Conservation (phyloP, 2,888 invertebrate species). For the Xiphydria camelus region DNA sequence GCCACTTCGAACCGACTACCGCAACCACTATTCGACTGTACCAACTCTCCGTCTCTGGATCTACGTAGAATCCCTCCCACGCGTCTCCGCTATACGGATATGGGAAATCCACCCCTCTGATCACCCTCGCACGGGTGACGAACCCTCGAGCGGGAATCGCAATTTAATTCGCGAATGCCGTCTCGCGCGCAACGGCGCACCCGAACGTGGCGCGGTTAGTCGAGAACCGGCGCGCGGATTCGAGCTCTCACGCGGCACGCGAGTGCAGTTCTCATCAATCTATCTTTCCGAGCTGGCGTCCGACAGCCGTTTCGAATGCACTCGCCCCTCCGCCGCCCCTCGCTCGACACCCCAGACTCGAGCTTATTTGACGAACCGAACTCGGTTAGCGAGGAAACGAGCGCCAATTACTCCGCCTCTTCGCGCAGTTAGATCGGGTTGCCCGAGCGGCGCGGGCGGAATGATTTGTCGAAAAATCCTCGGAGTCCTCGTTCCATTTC, state of each 20-base stretch:
- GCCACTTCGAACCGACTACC: no score
- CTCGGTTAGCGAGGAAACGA: conserved; percentile 23
- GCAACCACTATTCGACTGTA: background rate
- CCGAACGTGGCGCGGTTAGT: conserved; percentile 23
- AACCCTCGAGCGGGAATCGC: conserved; percentile 11
- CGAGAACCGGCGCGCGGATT: conserved; percentile 33
- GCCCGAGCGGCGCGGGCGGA: no score
- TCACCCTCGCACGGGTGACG: no score
- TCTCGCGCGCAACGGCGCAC: conserved; percentile 27
- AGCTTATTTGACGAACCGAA: conserved; percentile 33
- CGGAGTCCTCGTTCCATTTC: no score
- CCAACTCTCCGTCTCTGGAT: background rate
- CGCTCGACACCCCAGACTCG: conserved; percentile 18
- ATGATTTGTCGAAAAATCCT: conserved; percentile 40
- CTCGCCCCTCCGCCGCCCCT: conserved; percentile 34
- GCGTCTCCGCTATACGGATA: no score
- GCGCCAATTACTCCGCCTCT: conserved; percentile 34
- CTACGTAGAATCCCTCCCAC: no score
- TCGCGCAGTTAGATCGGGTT: no score
- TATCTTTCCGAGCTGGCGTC: conserved; percentile 46
- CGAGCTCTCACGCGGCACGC: conserved; percentile 47
- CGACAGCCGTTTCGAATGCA: conserved; percentile 53
- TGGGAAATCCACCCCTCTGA: no score
- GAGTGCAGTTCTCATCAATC: conserved; percentile 50
- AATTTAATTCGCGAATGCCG: conserved; percentile 46